Evolutionary conservation across 2,888 invertebrate species (phyloP), one percentile per base, ranked within the genome.

Genomic region (Agapetus fuscipes): DNA sequence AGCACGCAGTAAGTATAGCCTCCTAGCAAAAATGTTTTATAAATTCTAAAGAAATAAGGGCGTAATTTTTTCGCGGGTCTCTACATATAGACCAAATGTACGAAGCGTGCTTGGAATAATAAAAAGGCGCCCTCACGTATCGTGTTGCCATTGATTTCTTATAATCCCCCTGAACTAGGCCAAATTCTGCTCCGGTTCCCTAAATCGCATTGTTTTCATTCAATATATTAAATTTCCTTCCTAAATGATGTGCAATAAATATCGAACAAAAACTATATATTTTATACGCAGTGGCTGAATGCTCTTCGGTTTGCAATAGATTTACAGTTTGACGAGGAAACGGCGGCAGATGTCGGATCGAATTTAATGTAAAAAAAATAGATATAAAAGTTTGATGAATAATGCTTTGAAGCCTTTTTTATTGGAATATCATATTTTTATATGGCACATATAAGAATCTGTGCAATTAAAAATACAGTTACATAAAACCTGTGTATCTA

Each of bases 131-230:
- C 20, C 24, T 14, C 6, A 14, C 15, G 29, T 42, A 47, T 47
- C 44, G 31, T 25, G 31, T 47, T 47, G 41, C 47, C 29, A 39
- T 44, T 44, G 43, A 44, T 47, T 45, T 47, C 41, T 47, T 41
- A 39, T 44, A 14, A 44, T 47, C 47, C 41, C 29, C 39, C 5
- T 20, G 32, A 47, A 47, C 39, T 44, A 32, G 47, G 47, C 44
- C 47, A 41, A 30, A 33, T 35, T 43, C 33, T 35, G 37, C 43
- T 37, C 35, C 15, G 29, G 13, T 25, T 31, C 30, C 29, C 15
- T 25, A 33, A 37, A 40, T 16, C 34, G 25, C 36, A 16, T 47
- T 47, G 47, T 47, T 44, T 47, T 39, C 41, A 34, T 33, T 30
- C 41, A 39, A n/a, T 28, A 36, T 41, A 47, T 47, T 42, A 44